phyloP scores from a whole-genome alignment of 2,888 invertebrate species.

The Unio pictorum region DNA sequence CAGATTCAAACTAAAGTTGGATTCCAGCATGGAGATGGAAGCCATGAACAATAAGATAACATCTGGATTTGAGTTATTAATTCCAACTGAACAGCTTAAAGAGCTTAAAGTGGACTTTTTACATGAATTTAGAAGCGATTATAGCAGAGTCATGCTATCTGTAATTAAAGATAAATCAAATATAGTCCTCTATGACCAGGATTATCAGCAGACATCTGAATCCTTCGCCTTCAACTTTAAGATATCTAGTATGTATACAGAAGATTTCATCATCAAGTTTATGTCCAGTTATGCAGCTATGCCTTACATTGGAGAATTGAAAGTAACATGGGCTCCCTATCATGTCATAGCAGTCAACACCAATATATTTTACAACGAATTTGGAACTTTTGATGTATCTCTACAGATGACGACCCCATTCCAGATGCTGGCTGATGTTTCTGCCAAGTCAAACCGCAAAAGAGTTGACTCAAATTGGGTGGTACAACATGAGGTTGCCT shows the following conservation, averaged over 20 bases:
- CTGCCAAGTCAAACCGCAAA: conserved; percentile 21
- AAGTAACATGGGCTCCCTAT: conserved; percentile 36
- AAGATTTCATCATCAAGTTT: conserved; percentile 33
- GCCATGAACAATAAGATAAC: conserved; percentile 17
- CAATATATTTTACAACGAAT: conserved; percentile 22
- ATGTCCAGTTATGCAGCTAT: conserved; percentile 30
- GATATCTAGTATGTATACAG: conserved; percentile 23
- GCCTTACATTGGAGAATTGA: conserved; percentile 35
- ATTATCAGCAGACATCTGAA: conserved; percentile 24
- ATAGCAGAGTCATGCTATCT: conserved; percentile 17
- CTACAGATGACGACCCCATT: conserved; percentile 44
- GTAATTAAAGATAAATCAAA: conserved; percentile 38
- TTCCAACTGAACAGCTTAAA: conserved; percentile 34
- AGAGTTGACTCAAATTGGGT: conserved; percentile 44
- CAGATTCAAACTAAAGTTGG: conserved; percentile 24
- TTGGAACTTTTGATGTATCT: conserved; percentile 30
- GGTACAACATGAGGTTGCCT: conserved; percentile 29
- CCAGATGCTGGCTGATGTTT: conserved; percentile 17
- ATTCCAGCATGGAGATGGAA: conserved; percentile 13
- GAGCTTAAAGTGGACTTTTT: conserved; percentile 25
- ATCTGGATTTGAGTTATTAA: conserved; percentile 28
- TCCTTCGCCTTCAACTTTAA: conserved; percentile 22
- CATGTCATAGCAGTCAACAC: conserved; percentile 23
- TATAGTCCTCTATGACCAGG: conserved; percentile 22
- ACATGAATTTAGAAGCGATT: conserved; percentile 37